Base-by-base conservation (phyloP, 2,888 invertebrate species). In the Sympetrum striolatum region DNA sequence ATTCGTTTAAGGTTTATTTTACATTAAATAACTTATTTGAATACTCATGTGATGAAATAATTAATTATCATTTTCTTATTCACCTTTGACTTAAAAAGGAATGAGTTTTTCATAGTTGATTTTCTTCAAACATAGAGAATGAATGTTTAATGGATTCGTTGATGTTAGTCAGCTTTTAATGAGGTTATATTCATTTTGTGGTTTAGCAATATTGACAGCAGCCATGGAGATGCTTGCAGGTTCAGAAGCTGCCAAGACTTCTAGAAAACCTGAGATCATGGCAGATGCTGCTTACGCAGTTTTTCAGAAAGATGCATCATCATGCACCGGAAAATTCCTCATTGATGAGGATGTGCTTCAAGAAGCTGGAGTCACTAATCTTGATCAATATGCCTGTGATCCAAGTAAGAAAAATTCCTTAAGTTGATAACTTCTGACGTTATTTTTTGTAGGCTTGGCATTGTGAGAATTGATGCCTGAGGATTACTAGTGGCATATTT, bases 211-310 rank as follows among this genome's bases (percentile, higher is more conserved):
- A 92, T 96, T 97, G 91, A 99, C 99, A 0, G 99, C 99, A 1
- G 99, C 99, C 15, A 97, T 98, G 92, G 97, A 97, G 93, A 97
- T 98, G 97, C 93, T 98, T 91, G 95, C 96, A 0, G 98, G 98
- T 0, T 93, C 94, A 3, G 96, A 96, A 31, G 95, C 96, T 0
- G 95, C 95, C 0, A 95, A 95, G 60, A 94, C 94, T 91, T 97
- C 97, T 92, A 95, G 98, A 86, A 97, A 96, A 93, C 96, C 97
- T 0, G 98, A 98, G 39, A 98, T 98, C 91, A 96, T 98, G 93
- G 96, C 97, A 0, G 98, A 98, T 94, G 98, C 98, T 4, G 98
- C 98, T 0, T 98, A 98, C 93, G 95, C 96, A 12, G 96, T 98
- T 93, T 94, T 98, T 22, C 95, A 95, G 92, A 96, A 97, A 92